Evolutionary conservation across 2,888 invertebrate genomes (phyloP).

Genomic region (Magallana nippona): DNA sequence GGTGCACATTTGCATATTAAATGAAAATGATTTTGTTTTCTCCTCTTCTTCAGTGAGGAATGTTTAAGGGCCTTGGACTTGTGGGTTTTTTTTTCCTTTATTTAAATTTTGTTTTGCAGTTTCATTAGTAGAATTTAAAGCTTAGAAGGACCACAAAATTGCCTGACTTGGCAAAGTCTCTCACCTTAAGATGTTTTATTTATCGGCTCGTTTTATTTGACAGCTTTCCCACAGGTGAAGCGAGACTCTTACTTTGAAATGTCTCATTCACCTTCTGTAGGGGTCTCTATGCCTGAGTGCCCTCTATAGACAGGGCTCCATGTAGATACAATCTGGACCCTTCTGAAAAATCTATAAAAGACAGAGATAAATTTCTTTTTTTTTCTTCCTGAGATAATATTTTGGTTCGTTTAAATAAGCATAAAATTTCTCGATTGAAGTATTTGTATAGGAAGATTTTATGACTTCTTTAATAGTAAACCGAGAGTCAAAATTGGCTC

Average conservation of each 20-base stretch:
- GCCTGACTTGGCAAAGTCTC: background rate
- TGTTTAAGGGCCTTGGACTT: too few species aligned
- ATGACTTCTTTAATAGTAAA: background rate
- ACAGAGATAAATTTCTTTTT: background rate
- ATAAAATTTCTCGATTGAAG: background rate
- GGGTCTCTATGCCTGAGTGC: background rate
- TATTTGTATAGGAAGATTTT: background rate
- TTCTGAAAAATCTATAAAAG: background rate
- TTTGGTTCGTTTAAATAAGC: slow-evolving; percentile 1
- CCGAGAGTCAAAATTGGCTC: too few species aligned
- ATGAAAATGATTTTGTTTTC: background rate
- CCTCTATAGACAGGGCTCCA: background rate
- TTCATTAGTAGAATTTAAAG: background rate
- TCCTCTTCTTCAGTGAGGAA: too few species aligned
- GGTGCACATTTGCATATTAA: background rate
- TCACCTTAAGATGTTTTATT: slow-evolving; percentile 8
- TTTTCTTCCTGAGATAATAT: background rate
- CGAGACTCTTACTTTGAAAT: background rate
- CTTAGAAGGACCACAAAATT: background rate
- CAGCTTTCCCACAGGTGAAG: background rate
- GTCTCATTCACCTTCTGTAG: background rate
- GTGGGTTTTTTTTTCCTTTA: too few species aligned
- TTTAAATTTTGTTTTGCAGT: too few species aligned
- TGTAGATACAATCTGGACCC: background rate
- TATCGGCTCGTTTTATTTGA: slow-evolving; percentile 1